phyloP scores from a whole-genome alignment of 2,113 vertebrate genomes.

The Pterocles burchelli region DNA sequence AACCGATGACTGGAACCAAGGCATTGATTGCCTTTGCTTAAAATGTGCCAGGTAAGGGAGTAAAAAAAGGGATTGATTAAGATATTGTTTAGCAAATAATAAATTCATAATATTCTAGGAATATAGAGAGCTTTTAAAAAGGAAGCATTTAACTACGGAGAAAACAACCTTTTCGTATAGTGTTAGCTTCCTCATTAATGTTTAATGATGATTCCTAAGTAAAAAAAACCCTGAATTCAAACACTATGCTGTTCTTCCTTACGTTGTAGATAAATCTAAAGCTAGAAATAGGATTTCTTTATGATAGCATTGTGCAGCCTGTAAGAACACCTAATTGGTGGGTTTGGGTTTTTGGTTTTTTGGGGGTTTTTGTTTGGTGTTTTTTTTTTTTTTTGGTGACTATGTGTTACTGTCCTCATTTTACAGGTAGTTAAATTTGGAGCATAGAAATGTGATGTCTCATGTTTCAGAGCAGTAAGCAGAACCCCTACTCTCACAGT shows the following conservation, averaged over 20 bases:
- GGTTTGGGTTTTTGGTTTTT: rapidly evolving
- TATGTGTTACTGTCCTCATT: neutral
- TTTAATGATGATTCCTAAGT: neutral
- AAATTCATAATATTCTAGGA: neutral
- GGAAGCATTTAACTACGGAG: conserved; percentile 14
- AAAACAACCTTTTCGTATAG: neutral
- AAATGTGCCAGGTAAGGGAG: neutral
- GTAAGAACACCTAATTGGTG: neutral
- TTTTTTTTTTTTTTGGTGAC: neutral
- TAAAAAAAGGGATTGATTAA: neutral
- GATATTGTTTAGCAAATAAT: conserved; percentile 2
- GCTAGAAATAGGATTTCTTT: neutral
- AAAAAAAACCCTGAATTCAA: neutral
- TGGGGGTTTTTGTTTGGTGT: neutral
- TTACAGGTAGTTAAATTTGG: neutral
- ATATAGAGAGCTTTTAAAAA: neutral
- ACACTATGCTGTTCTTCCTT: neutral
- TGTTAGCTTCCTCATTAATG: conserved; percentile 18
- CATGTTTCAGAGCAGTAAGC: neutral
- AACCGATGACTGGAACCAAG: neutral
- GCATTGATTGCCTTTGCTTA: neutral
- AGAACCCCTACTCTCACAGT: neutral
- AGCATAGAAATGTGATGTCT: neutral
- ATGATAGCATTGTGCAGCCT: neutral
- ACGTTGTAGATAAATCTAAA: neutral